Conservation (phyloP, 2,797 vertebrate genomes). For the Uromys caudimaculatus region DNA sequence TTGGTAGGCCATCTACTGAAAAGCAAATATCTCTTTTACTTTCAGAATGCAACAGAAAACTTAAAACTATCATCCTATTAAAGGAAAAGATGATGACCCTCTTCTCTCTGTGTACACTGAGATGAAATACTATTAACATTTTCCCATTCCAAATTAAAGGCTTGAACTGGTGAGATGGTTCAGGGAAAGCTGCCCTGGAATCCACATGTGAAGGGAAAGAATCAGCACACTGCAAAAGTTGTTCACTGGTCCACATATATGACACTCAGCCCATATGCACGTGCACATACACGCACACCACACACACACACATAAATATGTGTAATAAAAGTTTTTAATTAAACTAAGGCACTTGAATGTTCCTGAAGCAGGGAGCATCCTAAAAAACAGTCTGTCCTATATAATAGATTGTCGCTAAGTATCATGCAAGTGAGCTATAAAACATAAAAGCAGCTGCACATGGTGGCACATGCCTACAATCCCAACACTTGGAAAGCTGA, state of each 20-base stretch:
- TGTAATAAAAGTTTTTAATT: not conserved
- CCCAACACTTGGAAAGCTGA: not conserved
- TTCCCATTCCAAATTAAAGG: conserved; percentile 3
- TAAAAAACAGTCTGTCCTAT: not conserved
- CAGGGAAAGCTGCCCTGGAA: not conserved
- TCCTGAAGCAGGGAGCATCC: not conserved
- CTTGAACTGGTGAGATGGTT: not conserved
- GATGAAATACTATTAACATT: not conserved
- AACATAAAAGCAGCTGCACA: not conserved
- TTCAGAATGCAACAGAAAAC: conserved; percentile 58
- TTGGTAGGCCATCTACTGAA: conserved; percentile 88
- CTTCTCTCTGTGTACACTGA: conserved; percentile 7
- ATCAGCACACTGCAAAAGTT: not conserved
- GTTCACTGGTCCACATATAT: not conserved
- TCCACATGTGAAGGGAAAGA: not conserved
- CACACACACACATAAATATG: not conserved
- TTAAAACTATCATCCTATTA: not conserved
- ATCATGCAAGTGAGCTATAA: conserved; percentile 24
- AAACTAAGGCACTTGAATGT: not conserved
- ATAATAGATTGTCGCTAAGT: conserved; percentile 41
- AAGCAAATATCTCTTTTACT: conserved; percentile 76
- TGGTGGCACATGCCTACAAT: not conserved
- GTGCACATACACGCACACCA: accelerated
- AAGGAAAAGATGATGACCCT: not conserved
- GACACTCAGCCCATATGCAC: not conserved